Evolutionary conservation across 2,888 invertebrate genomes (phyloP), one percentile per base, ranked within the genome.

Genomic region (Aspidiotus destructor): DNA sequence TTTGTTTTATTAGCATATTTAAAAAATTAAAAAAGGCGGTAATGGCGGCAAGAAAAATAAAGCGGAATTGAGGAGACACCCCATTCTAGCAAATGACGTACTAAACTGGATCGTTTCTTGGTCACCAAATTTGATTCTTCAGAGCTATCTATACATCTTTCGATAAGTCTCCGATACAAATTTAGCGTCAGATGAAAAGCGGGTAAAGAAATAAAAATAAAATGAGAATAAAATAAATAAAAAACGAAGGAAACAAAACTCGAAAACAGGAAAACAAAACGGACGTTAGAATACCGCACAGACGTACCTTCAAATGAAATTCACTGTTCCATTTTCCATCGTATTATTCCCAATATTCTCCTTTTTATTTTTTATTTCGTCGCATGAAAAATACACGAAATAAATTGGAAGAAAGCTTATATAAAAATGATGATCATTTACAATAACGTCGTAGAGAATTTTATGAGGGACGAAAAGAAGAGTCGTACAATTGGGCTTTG

Each of bases 311-410:
- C 57, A 67, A 60, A 67, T 67, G 67, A 67, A 67, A 67, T 60
- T 67, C 67, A 67, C 67, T 42, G 67, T 67, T 44, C 67, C 67
- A 67, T 67, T 67, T 67, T 67, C 67, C 67, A 67, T 60, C 67
- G 67, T 48, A 67, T 57, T 60, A 58, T 67, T 67, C 60, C 67
- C 67, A 67, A 67, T 67, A 67, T 48, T 67, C 60, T 67, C 67
- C 67, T 67, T 67, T 17, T 40, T 58, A 48, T 58, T 28, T 28
- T 28, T 28, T 28, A 58, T 58, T 67, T 67, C 57, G 67, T 58
- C 42, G 67, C 67, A 67, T 67, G 67, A 67, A 67, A 28, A 67
- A 67, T 67, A 58, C 48, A 67, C 58, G 28, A 67, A 67, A 67
- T 67, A 58, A 63, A 41, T 13, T 10, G 28, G 28, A 28, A 28